Evolutionary conservation across 2,888 invertebrate species (phyloP).

Genomic region (Pardosa pseudoannulata): DNA sequence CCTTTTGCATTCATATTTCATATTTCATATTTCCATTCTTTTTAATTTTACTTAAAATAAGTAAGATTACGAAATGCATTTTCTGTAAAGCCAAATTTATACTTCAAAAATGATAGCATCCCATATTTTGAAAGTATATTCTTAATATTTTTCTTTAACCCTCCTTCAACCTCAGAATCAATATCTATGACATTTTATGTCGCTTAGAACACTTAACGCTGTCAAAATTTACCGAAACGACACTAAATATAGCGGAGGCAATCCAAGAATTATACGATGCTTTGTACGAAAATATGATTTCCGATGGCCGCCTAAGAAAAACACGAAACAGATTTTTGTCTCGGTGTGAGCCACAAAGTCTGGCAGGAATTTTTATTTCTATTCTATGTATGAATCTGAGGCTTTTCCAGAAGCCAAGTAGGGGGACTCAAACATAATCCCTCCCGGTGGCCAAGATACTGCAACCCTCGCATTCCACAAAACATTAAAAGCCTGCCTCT

Average conservation of each 20-base stretch:
- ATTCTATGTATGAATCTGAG: neutral
- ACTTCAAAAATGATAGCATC: too few species aligned
- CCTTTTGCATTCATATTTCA: too few species aligned
- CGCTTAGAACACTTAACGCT: neutral
- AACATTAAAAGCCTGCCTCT: conserved; percentile 38
- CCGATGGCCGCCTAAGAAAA: neutral
- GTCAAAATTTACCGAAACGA: neutral
- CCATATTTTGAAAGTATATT: too few species aligned
- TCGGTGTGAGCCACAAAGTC: conserved; percentile 9
- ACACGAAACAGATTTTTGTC: conserved; percentile 6
- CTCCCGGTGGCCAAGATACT: conserved; percentile 33
- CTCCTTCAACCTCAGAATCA: neutral
- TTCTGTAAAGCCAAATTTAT: too few species aligned
- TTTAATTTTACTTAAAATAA: too few species aligned
- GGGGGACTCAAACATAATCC: conserved; percentile 17
- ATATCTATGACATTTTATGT: neutral
- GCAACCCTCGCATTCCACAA: conserved; percentile 32
- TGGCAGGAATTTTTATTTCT: conserved; percentile 22
- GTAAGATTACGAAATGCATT: too few species aligned
- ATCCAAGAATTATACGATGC: conserved; percentile 5
- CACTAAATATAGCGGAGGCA: neutral
- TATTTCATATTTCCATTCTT: too few species aligned
- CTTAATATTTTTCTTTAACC: too few species aligned
- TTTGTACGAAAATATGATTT: neutral
- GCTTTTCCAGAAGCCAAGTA: conserved; percentile 11